Percentiles rank a stretch among this genome's conserved stretches.
phyloP scores from a whole-genome alignment of 2,888 invertebrate genomes.

The Cosmia trapezina region DNA sequence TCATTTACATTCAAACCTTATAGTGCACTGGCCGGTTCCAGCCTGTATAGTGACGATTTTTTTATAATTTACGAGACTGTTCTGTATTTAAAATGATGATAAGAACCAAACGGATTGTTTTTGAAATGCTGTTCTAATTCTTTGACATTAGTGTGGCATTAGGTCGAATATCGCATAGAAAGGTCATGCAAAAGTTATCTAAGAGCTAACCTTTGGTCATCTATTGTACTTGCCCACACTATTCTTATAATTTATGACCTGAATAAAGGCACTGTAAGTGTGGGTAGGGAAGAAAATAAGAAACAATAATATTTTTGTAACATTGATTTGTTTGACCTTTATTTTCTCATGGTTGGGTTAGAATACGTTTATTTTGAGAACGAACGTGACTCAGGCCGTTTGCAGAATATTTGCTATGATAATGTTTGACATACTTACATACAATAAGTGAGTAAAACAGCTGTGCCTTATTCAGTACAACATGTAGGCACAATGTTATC shows the following conservation, averaged over 20 bases:
- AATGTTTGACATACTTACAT: slow-evolving; percentile 28
- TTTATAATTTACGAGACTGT: neutral
- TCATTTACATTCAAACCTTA: neutral
- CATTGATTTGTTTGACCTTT: slow-evolving; percentile 11
- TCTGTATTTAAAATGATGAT: neutral
- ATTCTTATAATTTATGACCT: slow-evolving; percentile 4
- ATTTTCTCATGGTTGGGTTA: slow-evolving; percentile 15
- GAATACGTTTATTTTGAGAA: slow-evolving; percentile 26
- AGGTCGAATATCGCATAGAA: neutral
- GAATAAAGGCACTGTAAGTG: neutral
- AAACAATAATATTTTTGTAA: neutral
- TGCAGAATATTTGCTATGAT: slow-evolving; percentile 35
- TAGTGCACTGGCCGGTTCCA: neutral
- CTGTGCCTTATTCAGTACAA: slow-evolving; percentile 9
- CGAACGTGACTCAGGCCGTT: slow-evolving; percentile 26
- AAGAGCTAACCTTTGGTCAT: neutral
- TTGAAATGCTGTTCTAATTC: slow-evolving; percentile 1
- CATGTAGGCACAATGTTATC: neutral
- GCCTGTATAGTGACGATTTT: neutral
- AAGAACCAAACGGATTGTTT: neutral
- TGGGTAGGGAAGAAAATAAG: neutral
- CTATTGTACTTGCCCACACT: slow-evolving; percentile 9
- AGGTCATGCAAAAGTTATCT: neutral
- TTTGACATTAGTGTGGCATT: neutral
- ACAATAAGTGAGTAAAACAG: slow-evolving; percentile 22